Conservation (phyloP, 2,888 invertebrate species). For the Nasonovia ribisnigri region DNA sequence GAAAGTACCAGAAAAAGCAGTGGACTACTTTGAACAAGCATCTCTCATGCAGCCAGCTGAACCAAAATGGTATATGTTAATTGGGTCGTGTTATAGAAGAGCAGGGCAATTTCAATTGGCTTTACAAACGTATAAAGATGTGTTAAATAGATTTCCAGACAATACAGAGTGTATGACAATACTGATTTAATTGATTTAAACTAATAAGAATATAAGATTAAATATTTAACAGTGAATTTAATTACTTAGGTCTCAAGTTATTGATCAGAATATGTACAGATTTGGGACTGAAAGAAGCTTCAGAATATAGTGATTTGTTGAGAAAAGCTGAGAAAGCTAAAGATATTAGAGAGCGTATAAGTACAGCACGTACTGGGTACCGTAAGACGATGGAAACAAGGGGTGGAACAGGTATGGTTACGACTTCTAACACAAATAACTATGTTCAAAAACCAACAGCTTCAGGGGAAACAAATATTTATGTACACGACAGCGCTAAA, state of each 20-base stretch:
- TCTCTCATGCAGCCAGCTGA: constrained; percentile 83
- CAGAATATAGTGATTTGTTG: constrained; percentile 86
- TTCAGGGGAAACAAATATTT: constrained; percentile 53
- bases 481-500: constrained; percentile 45
- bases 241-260: constrained; percentile 80
- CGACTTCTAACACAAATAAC: constrained; percentile 35
- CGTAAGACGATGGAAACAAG: constrained; percentile 60
- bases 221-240: background rate
- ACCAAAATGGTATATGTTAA: constrained; percentile 87
- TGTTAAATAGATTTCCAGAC: constrained; percentile 92
- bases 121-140: constrained; percentile 84
- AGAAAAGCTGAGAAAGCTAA: constrained; percentile 79
- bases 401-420: constrained; percentile 43
- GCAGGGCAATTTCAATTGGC: constrained; percentile 89
- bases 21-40: constrained; percentile 85
- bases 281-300: constrained; percentile 90
- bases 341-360: constrained; percentile 75
- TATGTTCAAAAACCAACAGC: constrained; percentile 39
- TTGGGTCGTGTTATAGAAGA: constrained; percentile 86
- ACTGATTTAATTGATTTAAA: constrained; percentile 9
- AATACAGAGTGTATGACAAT: constrained; percentile 87
- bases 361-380: constrained; percentile 71
- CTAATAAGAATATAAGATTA: background rate
- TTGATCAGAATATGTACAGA: constrained; percentile 90
- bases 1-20: constrained; percentile 89